These are phyloP conservation scores for Hycleus cichorii DNA, from an alignment of 1,140 invertebrate species.

Conservation along the genomic window DNA sequence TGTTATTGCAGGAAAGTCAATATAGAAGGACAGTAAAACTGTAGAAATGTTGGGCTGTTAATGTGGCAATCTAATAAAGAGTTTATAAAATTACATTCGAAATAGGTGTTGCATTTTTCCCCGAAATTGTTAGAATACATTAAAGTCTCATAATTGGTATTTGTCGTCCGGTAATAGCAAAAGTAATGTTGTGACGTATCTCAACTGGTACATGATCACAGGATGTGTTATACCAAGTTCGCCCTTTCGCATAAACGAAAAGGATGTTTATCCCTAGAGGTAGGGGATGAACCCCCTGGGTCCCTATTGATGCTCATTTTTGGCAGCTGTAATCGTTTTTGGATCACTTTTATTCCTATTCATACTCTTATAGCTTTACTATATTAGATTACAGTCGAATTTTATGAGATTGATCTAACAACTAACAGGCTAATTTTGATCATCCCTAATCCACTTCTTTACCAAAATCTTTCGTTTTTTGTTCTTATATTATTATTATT, in stretches of 20 bases:
- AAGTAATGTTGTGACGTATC: too few relatives aligned
- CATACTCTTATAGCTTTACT: slow-evolving; percentile 35
- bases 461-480: not conserved
- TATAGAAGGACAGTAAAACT: too few relatives aligned
- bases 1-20: slow-evolving; percentile 10
- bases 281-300: slow-evolving; percentile 26
- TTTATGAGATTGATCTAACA: slow-evolving; percentile 7
- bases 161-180: too few relatives aligned
- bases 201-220: slow-evolving; percentile 7
- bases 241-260: slow-evolving; percentile 1
- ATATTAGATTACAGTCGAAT: slow-evolving; percentile 40
- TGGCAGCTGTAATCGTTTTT: slow-evolving; percentile 44
- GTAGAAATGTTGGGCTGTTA: too few relatives aligned
- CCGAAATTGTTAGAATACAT: too few relatives aligned
- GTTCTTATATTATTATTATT: too few relatives aligned
- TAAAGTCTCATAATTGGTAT: too few relatives aligned
- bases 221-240: slow-evolving; percentile 5
- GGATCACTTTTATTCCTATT: slow-evolving; percentile 42
- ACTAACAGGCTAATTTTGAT: not conserved
- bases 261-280: slow-evolving; percentile 5
- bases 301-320: slow-evolving; percentile 40
- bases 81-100: too few relatives aligned
- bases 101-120: too few relatives aligned
- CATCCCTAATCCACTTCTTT: not conserved
- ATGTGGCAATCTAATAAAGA: too few relatives aligned